These are phyloP conservation scores for Macrophya annulata DNA, from an alignment of 2,888 invertebrate genomes.

Conservation along the genomic window DNA sequence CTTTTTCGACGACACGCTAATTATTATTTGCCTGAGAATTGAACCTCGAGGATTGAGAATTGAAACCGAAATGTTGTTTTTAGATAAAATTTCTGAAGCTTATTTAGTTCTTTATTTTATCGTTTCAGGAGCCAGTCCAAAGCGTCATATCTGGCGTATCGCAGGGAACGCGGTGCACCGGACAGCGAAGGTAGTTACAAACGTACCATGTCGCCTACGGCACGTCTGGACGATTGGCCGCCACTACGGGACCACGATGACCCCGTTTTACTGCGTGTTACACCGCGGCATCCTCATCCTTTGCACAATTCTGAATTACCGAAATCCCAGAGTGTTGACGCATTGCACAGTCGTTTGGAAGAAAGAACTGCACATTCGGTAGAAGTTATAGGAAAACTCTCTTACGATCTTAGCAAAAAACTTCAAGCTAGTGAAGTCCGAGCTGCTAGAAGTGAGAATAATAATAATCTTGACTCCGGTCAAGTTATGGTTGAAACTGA, in stretches of 20 bases:
- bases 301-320: conserved; percentile 65
- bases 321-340: conserved; percentile 75
- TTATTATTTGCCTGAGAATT: background rate
- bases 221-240: conserved; percentile 75
- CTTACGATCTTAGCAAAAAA: conserved; percentile 79
- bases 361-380: conserved; percentile 73
- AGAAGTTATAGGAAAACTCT: conserved; percentile 80
- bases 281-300: conserved; percentile 69
- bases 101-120: conserved; percentile 60
- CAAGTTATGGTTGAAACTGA: conserved; percentile 57
- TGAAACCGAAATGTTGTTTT: background rate
- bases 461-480: conserved; percentile 61
- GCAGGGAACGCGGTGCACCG: conserved; percentile 86
- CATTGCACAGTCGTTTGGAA: conserved; percentile 73
- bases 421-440: conserved; percentile 73
- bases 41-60: background rate
- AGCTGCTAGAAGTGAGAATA: conserved; percentile 59
- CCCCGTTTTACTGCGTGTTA: conserved; percentile 75
- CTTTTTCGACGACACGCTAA: background rate
- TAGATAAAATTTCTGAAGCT: background rate
- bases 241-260: conserved; percentile 72
- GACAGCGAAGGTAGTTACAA: conserved; percentile 90
- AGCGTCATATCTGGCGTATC: conserved; percentile 88
- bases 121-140: conserved; percentile 88
- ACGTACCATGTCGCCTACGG: conserved; percentile 86